Evolutionary conservation across 1,140 invertebrate genomes (phyloP).

Genomic region (Condylostylus longicornis): DNA sequence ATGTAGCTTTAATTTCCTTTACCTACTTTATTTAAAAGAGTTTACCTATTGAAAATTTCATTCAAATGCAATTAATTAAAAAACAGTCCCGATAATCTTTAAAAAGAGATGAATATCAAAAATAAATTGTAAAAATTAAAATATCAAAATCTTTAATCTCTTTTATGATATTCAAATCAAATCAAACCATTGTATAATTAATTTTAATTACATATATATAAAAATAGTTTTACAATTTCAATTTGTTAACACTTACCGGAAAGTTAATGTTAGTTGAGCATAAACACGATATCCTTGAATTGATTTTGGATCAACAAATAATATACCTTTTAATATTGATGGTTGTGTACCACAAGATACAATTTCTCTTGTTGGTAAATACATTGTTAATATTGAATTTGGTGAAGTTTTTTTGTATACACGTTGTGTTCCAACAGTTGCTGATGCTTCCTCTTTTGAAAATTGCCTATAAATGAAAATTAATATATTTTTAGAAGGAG

Average conservation of each 20-base stretch:
- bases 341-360: constrained; percentile 53
- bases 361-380: constrained; percentile 61
- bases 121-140: neutral
- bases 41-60: too few relatives aligned
- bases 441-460: constrained; percentile 16
- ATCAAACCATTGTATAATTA: neutral
- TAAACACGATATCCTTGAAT: constrained; percentile 52
- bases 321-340: constrained; percentile 62
- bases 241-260: constrained; percentile 39
- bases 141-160: too few relatives aligned
- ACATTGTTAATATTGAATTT: constrained; percentile 68
- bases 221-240: neutral
- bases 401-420: constrained; percentile 51
- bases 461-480: neutral
- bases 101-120: too few relatives aligned
- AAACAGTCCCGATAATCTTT: too few relatives aligned
- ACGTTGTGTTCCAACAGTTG: constrained; percentile 26
- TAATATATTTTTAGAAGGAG: constrained; percentile 1
- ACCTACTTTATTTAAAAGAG: too few relatives aligned
- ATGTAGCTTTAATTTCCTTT: neutral
- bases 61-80: too few relatives aligned
- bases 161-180: neutral
- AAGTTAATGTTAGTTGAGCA: constrained; percentile 70
- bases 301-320: constrained; percentile 55
- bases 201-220: too few relatives aligned